Evolutionary conservation across 2,113 vertebrate species (phyloP).

Genomic region (Microcebus jonahi): DNA sequence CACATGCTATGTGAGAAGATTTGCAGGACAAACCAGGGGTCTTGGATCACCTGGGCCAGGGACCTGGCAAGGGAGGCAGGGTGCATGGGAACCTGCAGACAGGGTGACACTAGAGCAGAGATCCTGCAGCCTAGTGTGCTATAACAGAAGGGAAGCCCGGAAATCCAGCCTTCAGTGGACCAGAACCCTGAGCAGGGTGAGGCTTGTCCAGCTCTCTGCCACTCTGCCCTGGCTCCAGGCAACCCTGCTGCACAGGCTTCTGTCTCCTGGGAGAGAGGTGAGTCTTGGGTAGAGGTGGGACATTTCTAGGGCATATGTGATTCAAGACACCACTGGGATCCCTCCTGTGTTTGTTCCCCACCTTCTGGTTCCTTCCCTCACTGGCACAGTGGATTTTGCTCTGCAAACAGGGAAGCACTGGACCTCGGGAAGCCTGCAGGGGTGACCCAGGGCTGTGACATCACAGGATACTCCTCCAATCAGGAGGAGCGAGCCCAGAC

Average conservation of each 20-base stretch:
- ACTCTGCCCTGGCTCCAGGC: not conserved
- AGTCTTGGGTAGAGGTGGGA: not conserved
- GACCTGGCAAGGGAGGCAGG: not conserved
- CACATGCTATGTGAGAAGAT: rapidly evolving
- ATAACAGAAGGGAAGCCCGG: not conserved
- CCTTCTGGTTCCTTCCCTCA: not conserved
- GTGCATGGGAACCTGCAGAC: not conserved
- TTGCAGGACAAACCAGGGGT: not conserved
- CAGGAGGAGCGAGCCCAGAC: not conserved
- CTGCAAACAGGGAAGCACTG: rapidly evolving
- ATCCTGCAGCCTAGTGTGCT: not conserved
- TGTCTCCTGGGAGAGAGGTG: not conserved
- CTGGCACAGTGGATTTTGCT: not conserved
- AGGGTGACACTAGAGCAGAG: not conserved
- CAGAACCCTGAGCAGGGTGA: not conserved
- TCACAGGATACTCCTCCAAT: not conserved
- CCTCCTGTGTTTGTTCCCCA: not conserved
- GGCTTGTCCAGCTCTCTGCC: rapidly evolving
- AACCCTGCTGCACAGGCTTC: not conserved
- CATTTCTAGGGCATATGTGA: not conserved
- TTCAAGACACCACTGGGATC: rapidly evolving
- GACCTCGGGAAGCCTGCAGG: not conserved
- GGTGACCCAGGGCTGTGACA: not conserved
- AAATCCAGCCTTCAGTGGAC: not conserved
- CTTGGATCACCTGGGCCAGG: not conserved